phyloP scores from a whole-genome alignment of 2,113 vertebrate species.

The Daphoenositta chrysoptera region DNA sequence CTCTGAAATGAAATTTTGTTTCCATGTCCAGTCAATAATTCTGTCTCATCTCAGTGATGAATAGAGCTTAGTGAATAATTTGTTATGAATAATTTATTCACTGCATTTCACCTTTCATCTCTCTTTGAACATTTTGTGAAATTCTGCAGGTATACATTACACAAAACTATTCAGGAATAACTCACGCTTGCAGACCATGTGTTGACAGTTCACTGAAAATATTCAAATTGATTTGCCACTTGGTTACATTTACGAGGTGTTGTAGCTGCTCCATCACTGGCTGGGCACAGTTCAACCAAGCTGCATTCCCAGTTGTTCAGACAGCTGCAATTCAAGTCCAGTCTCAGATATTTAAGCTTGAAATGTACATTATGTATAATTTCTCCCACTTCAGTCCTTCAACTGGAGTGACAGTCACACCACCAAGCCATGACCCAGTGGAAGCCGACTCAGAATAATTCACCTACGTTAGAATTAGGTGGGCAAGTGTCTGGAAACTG shows the following conservation, averaged over 20 bases:
- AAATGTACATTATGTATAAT: not conserved
- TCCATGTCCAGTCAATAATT: slow-evolving; percentile 63
- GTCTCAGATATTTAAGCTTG: not conserved
- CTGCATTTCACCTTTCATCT: slow-evolving; percentile 48
- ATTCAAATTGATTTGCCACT: not conserved
- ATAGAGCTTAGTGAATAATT: slow-evolving; percentile 47
- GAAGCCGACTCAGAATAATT: not conserved
- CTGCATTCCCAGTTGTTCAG: not conserved
- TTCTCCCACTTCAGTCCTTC: not conserved
- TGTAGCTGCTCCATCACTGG: not conserved
- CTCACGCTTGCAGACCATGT: not conserved
- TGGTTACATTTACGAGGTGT: not conserved
- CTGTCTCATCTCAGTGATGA: slow-evolving; percentile 51
- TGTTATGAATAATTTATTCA: slow-evolving; percentile 55
- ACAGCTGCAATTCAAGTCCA: not conserved
- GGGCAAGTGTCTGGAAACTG: not conserved
- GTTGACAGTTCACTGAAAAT: not conserved
- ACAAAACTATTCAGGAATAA: not conserved
- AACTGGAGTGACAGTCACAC: not conserved
- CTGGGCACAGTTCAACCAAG: not conserved
- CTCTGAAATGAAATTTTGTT: slow-evolving; percentile 57
- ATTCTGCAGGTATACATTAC: not conserved
- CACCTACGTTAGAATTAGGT: not conserved
- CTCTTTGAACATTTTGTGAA: not conserved
- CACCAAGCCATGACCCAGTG: not conserved